Percentiles rank a stretch among this genome's conserved stretches.
Evolutionary conservation across 2,888 invertebrate genomes (phyloP).

Genomic region (Ommatoiulus sabulosus): DNA sequence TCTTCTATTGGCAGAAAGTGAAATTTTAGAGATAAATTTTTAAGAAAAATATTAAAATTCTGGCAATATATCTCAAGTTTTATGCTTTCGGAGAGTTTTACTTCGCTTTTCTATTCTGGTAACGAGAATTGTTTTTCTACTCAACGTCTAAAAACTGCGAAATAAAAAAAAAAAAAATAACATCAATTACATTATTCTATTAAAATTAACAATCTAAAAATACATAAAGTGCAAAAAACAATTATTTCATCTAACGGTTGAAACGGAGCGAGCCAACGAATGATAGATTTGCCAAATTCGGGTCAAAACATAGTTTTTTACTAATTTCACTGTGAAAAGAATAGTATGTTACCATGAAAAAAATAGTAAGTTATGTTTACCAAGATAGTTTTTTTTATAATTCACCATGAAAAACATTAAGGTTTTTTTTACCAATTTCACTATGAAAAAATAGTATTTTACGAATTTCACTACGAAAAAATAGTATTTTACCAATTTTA

Average conservation of each 20-base stretch:
- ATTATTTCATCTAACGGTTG: neutral
- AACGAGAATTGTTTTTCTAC: conserved; percentile 29
- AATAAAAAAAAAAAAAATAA: neutral
- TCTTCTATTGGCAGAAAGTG: no score
- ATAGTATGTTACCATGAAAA: no score
- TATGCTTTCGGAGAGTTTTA: no score
- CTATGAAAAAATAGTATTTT: no score
- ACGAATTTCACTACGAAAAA: no score
- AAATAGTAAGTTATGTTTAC: no score
- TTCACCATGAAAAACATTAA: no score
- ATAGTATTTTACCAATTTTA: no score
- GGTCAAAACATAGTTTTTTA: no score
- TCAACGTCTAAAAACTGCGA: neutral
- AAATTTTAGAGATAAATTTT: neutral
- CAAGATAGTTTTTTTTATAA: no score
- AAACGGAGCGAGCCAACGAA: neutral
- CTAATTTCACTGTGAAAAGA: no score
- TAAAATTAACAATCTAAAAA: neutral
- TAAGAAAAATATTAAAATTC: neutral
- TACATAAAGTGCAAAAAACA: neutral
- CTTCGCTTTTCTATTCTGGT: conserved; percentile 26
- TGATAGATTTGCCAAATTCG: neutral
- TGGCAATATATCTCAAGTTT: neutral
- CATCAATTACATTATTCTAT: neutral
- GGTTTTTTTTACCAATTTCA: no score